These are phyloP conservation scores for Malurus leucopterus DNA, from an alignment of 2,797 vertebrate species.

Conservation along the genomic window DNA sequence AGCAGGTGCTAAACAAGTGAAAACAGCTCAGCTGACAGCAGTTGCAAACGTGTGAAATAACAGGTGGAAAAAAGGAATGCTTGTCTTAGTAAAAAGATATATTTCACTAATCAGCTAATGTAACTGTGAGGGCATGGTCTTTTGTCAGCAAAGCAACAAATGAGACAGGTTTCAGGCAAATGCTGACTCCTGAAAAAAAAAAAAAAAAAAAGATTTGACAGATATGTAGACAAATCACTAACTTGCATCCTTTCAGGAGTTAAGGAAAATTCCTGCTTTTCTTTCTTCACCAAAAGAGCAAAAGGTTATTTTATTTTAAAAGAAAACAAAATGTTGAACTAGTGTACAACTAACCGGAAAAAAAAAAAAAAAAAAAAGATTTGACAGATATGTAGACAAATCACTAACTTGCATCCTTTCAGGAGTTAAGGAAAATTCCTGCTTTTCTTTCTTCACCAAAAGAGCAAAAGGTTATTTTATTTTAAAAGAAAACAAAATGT, in stretches of 20 bases:
- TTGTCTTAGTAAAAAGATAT: neutral
- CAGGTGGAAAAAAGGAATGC: neutral
- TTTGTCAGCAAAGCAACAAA: neutral
- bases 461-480: neutral
- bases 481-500: neutral
- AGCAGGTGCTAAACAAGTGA: neutral
- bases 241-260: neutral
- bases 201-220: neutral
- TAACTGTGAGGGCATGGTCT: neutral
- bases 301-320: neutral
- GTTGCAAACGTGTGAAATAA: neutral
- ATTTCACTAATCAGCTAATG: neutral
- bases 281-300: neutral
- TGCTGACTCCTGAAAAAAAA: neutral
- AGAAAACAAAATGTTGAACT: neutral
- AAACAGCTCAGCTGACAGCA: neutral
- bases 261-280: neutral
- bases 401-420: neutral
- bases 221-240: neutral
- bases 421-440: neutral
- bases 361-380: too few relatives aligned
- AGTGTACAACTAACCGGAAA: neutral
- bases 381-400: neutral
- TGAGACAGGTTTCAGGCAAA: neutral
- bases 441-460: neutral